phyloP scores from a whole-genome alignment of 2,888 invertebrate species.

The Xylota segnis region DNA sequence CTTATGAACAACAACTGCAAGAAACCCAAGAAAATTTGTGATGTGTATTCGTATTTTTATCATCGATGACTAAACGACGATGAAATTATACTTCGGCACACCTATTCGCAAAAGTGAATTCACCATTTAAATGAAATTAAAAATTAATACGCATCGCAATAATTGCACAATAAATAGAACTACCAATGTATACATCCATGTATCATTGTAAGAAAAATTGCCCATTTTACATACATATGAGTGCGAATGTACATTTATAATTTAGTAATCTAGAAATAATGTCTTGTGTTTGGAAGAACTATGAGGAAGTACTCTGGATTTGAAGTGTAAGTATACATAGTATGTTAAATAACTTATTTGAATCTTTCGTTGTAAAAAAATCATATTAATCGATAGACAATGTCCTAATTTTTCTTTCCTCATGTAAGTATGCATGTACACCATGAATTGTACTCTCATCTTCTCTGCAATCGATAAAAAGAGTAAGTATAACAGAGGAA shows the following conservation, averaged over 20 bases:
- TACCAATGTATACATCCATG: no score
- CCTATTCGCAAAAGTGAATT: no score
- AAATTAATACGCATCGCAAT: no score
- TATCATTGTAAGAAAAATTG: no score
- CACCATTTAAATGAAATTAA: no score
- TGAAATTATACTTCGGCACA: no score
- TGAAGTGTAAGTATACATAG: neutral
- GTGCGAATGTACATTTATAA: neutral
- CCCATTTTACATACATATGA: no score
- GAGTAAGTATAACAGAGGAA: conserved; percentile 37
- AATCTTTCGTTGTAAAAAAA: neutral
- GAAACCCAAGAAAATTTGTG: no score
- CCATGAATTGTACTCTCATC: conserved; percentile 8
- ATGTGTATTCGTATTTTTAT: no score
- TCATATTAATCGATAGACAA: conserved; percentile 8
- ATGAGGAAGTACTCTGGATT: neutral
- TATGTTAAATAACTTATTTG: neutral
- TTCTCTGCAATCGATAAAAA: conserved; percentile 50
- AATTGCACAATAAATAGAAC: neutral
- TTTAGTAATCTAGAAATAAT: neutral
- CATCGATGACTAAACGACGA: no score
- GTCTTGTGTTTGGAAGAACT: neutral
- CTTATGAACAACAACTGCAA: no score
- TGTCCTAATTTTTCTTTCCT: conserved; percentile 7
- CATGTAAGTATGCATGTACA: neutral